phyloP scores from a whole-genome alignment of 1,140 invertebrate genomes.

The Brachionus paranguensis region DNA sequence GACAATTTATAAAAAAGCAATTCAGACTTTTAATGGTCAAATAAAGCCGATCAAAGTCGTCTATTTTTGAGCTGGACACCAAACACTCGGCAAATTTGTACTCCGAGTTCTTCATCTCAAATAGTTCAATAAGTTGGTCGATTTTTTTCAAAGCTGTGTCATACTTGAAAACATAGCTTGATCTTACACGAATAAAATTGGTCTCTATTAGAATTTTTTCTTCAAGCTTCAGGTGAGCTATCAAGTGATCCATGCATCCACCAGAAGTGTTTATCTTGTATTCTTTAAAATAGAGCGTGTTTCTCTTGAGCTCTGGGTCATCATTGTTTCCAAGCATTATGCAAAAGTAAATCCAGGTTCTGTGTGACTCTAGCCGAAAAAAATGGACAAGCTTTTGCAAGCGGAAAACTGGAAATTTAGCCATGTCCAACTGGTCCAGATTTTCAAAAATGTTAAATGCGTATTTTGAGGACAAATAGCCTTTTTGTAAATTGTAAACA shows the following conservation, averaged over 20 bases:
- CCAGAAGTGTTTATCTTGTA: not conserved
- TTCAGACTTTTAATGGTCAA: not conserved
- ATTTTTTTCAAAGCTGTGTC: constrained; percentile 5
- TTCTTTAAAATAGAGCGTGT: not conserved
- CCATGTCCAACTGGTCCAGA: not conserved
- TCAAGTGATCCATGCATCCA: not conserved
- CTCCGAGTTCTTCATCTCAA: not conserved
- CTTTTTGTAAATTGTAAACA: not conserved
- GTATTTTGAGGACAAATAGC: constrained; percentile 17
- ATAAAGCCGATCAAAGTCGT: not conserved
- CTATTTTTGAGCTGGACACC: not conserved
- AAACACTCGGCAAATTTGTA: not conserved
- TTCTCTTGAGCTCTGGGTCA: not conserved
- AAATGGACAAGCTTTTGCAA: not conserved
- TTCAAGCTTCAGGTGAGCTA: not conserved
- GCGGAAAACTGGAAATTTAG: not conserved
- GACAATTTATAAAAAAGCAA: constrained; percentile 10
- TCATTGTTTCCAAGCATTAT: constrained; percentile 15
- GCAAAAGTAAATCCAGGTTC: constrained; percentile 32
- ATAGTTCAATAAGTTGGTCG: not conserved
- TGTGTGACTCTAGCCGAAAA: not conserved
- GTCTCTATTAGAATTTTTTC: not conserved
- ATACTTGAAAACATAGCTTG: not conserved
- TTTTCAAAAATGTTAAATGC: not conserved
- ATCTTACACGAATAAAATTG: not conserved